These are phyloP conservation scores for Gallinago paraguaiae DNA, from an alignment of 2,113 vertebrate species.

Conservation along the genomic window DNA sequence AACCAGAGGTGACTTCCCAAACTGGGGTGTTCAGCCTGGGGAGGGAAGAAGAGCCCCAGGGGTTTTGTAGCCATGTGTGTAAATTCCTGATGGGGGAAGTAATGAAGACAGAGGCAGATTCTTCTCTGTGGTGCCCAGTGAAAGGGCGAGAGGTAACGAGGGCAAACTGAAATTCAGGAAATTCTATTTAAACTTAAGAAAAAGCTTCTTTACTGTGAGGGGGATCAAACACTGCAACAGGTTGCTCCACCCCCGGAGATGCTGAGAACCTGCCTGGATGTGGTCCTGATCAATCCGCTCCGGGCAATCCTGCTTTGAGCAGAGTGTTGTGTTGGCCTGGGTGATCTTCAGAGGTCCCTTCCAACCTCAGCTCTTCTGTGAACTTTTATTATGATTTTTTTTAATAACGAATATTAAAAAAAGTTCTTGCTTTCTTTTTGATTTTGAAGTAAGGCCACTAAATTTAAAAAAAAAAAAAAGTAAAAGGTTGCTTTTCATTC, in stretches of 20 bases:
- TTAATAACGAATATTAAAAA: neutral
- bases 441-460: neutral
- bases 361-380: neutral
- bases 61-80: neutral
- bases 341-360: neutral
- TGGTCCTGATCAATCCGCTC: neutral
- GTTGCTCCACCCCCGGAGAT: neutral
- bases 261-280: neutral
- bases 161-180: neutral
- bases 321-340: neutral
- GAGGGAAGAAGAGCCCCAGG: neutral
- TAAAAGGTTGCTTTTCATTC: neutral
- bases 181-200: neutral
- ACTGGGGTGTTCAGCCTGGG: neutral
- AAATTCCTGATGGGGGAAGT: neutral
- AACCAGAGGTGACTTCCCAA: neutral
- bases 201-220: neutral
- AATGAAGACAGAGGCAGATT: neutral
- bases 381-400: neutral
- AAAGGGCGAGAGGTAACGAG: neutral
- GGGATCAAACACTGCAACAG: neutral
- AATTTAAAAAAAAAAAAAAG: neutral
- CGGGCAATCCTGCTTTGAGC: neutral
- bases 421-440: neutral
- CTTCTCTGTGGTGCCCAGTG: neutral